A percentile compares a stretch with the other conserved stretches of the same genome.
phyloP scores from a whole-genome alignment of 2,113 vertebrate species.

The Laticauda laticaudata region DNA sequence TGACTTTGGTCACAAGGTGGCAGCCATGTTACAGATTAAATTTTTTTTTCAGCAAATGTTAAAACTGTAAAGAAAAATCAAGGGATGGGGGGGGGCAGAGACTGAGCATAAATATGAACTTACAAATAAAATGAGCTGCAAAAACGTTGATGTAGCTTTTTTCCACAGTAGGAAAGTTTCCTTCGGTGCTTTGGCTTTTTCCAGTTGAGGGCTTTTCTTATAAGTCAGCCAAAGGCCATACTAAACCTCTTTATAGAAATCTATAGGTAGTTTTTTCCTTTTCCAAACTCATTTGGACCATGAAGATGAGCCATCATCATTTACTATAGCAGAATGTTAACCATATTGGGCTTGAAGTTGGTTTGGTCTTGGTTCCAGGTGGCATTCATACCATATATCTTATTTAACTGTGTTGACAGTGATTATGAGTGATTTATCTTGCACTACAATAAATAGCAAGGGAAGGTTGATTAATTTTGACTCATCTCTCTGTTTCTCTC shows the following conservation, averaged over 20 bases:
- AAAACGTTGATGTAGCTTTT: neutral
- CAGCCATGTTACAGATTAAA: conserved; percentile 3
- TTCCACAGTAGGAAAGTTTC: neutral
- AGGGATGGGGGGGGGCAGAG: neutral
- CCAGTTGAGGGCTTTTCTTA: neutral
- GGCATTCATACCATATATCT: neutral
- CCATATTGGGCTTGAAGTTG: neutral
- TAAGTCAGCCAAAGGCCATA: neutral
- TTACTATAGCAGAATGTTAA: neutral
- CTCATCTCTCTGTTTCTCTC: neutral
- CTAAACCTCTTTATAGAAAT: neutral
- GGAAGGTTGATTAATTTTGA: neutral
- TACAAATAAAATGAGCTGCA: neutral
- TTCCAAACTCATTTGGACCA: neutral
- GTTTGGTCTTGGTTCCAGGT: neutral
- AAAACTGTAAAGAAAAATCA: neutral
- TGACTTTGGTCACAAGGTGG: conserved; percentile 11
- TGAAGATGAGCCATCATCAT: neutral
- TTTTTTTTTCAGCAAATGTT: neutral
- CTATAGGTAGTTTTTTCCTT: neutral
- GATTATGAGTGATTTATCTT: neutral
- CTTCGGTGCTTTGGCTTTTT: neutral
- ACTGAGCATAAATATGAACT: neutral
- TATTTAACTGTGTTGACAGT: neutral
- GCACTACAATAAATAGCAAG: neutral